A percentile compares a stretch with the other conserved stretches of the same genome.
Evolutionary conservation across 2,888 invertebrate genomes (phyloP).

Genomic region (Tenthredo livida): DNA sequence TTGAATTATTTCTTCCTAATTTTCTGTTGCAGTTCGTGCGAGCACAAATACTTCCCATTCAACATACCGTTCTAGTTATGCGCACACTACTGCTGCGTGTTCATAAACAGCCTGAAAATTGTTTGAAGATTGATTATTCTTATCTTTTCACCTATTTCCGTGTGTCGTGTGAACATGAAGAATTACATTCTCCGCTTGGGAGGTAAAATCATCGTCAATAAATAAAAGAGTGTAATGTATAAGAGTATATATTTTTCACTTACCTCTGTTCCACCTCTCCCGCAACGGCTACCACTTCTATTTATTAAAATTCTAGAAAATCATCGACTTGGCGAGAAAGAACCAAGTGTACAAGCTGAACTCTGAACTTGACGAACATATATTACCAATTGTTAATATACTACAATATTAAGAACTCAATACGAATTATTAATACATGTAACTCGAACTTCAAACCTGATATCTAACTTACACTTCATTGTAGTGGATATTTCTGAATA

Average conservation of each 20-base stretch:
- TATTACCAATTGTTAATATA: too few relatives aligned
- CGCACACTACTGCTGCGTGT: not conserved
- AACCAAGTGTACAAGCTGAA: too few relatives aligned
- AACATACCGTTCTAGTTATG: slow-evolving; percentile 76
- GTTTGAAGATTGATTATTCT: not conserved
- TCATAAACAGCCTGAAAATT: not conserved
- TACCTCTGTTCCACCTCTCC: too few relatives aligned
- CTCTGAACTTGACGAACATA: too few relatives aligned
- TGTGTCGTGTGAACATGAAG: not conserved
- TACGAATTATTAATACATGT: too few relatives aligned
- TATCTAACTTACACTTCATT: too few relatives aligned
- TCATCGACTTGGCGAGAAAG: too few relatives aligned
- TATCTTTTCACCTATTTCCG: not conserved
- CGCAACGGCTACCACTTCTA: not conserved
- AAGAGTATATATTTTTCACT: not conserved
- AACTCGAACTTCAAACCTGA: too few relatives aligned
- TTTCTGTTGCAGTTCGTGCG: slow-evolving; percentile 78
- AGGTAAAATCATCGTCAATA: not conserved
- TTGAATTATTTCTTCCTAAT: slow-evolving; percentile 5
- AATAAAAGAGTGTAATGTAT: not conserved
- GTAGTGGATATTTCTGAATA: too few relatives aligned
- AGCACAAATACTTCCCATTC: slow-evolving; percentile 80
- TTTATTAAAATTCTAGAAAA: not conserved
- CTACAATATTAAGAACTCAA: too few relatives aligned
- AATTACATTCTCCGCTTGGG: not conserved